Evolutionary conservation across 2,797 vertebrate genomes (phyloP), one percentile per base, ranked within the genome.

Genomic region (Betta splendens): DNA sequence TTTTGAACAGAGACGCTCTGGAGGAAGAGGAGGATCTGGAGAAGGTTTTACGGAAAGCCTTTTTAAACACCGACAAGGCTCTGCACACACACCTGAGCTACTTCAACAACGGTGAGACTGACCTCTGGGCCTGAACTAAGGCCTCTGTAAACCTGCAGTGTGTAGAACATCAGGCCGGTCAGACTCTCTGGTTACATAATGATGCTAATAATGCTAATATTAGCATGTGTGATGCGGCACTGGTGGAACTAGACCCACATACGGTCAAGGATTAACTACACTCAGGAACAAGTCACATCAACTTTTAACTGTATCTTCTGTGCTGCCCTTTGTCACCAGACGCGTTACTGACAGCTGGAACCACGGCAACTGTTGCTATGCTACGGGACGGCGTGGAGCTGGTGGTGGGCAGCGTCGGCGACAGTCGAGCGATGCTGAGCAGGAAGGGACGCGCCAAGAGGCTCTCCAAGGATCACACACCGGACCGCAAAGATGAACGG

Each of bases 341-440:
- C 3, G 75, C 79, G 5, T 75, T 81, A 66, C 64, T 92, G 80
- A 92, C 67, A 2, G 91, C 94, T 5, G 97, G 97, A 58, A 95
- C 93, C 70, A 98, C 96, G 26, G 96, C 96, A 6, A 98, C 97
- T 1, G 95, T 98, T 85, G 96, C 95, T 57, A 66, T 98, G 72
- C 87, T 98, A 44, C 92, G 94, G 32, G 94, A 96, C 3, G 92
- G 94, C 0, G 91, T 95, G 36, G 95, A 98, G 82, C 88, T 98
- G 83, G 95, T 96, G 47, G 93, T 98, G 45, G 96, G 89, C 32
- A 98, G 95, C 2, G 95, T 94, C 10, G 97, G 96, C 1, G 97
- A 98, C 86, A 98, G 96, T 62, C 93, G 94, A 5, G 97, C 95
- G 21, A 80, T 98, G 87, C 81, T 98, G 51, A 95, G 95, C 86